Conservation (phyloP, 2,888 invertebrate species). For the Epistrophella euchroma region DNA sequence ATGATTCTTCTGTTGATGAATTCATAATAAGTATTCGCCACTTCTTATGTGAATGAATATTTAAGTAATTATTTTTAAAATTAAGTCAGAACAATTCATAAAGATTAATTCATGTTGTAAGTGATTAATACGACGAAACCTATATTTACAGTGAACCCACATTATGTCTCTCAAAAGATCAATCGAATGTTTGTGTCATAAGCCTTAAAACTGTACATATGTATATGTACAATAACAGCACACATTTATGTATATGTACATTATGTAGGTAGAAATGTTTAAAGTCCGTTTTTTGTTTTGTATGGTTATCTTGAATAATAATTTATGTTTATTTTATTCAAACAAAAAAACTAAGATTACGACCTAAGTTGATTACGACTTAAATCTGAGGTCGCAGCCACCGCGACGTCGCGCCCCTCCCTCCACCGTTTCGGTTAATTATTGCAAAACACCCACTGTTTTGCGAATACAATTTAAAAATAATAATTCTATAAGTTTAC, state of each 20-base stretch:
- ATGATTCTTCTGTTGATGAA: not conserved
- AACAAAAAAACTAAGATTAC: conserved; percentile 4
- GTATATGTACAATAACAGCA: too few species aligned
- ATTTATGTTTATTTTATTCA: conserved; percentile 45
- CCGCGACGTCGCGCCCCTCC: too few species aligned
- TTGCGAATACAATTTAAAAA: conserved; percentile 1
- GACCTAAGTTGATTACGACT: conserved; percentile 9
- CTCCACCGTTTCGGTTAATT: too few species aligned
- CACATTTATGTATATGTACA: too few species aligned
- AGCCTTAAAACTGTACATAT: not conserved
- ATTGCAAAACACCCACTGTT: conserved; percentile 25
- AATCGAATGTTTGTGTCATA: not conserved
- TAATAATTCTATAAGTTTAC: conserved; percentile 1
- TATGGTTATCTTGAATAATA: not conserved
- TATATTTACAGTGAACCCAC: too few species aligned
- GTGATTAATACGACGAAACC: too few species aligned
- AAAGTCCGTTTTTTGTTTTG: not conserved
- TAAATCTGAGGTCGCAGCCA: conserved; percentile 5
- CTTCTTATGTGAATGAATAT: not conserved
- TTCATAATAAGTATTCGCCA: not conserved
- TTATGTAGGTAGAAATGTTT: not conserved
- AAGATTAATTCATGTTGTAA: not conserved
- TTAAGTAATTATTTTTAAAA: not conserved
- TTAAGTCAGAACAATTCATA: not conserved
- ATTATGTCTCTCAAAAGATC: not conserved